phyloP scores from a whole-genome alignment of 1,140 invertebrate species.

The Hylaeus volcanicus region DNA sequence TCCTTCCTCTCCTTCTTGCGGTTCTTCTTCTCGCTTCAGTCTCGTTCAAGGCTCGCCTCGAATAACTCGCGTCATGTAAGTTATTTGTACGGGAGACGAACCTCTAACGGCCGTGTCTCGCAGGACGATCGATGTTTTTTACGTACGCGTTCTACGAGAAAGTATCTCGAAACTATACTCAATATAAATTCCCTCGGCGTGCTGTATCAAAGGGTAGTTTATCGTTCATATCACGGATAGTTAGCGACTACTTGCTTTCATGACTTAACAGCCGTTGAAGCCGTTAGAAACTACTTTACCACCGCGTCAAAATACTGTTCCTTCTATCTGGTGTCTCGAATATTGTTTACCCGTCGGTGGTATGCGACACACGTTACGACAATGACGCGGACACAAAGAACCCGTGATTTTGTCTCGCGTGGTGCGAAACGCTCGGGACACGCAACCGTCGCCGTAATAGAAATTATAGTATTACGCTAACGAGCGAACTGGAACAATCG shows the following conservation, averaged over 20 bases:
- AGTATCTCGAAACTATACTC: background rate
- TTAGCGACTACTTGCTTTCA: too few species aligned
- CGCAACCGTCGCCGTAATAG: conserved; percentile 11
- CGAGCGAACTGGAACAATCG: background rate
- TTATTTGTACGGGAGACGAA: conserved; percentile 56
- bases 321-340: background rate
- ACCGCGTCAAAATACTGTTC: too few species aligned
- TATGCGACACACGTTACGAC: background rate
- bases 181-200: too few species aligned
- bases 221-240: too few species aligned
- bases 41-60: conserved; percentile 32
- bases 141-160: conserved; percentile 16
- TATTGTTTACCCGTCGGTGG: background rate
- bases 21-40: conserved; percentile 29
- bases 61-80: conserved; percentile 69
- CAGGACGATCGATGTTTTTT: conserved; percentile 49
- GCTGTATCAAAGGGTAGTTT: too few species aligned
- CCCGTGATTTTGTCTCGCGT: background rate
- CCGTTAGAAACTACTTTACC: too few species aligned
- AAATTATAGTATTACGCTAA: conserved; percentile 9
- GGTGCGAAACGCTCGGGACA: background rate
- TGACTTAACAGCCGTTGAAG: too few species aligned
- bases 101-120: conserved; percentile 54
- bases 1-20: conserved; percentile 38
- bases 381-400: background rate